These are phyloP conservation scores for Pseudoips prasinana DNA, from an alignment of 2,888 invertebrate genomes.

Conservation along the genomic window DNA sequence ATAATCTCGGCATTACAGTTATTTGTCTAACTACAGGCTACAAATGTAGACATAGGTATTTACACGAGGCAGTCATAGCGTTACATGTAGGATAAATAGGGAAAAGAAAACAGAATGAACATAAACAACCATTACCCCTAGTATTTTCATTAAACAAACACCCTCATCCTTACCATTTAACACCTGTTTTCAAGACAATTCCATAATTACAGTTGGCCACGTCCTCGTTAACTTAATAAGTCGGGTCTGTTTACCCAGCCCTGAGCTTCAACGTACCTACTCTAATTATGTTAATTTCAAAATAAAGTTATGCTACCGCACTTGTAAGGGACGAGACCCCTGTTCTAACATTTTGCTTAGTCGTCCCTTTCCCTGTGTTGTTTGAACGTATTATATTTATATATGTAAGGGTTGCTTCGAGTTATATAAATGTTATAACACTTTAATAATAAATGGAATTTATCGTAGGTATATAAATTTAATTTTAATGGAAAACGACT, in stretches of 20 bases:
- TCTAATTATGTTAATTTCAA: slow-evolving; percentile 77
- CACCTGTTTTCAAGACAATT: slow-evolving; percentile 52
- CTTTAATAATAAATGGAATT: too few relatives aligned
- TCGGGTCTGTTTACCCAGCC: slow-evolving; percentile 48
- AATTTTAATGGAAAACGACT: too few relatives aligned
- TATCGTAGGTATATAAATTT: too few relatives aligned
- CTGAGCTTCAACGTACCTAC: slow-evolving; percentile 43
- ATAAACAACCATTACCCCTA: too few relatives aligned
- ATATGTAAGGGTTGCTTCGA: too few relatives aligned
- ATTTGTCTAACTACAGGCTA: too few relatives aligned
- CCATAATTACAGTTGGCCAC: slow-evolving; percentile 39
- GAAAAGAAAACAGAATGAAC: too few relatives aligned
- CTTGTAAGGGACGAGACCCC: slow-evolving; percentile 59
- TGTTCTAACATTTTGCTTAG: slow-evolving; percentile 52
- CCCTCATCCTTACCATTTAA: slow-evolving; percentile 37
- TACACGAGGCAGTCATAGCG: too few relatives aligned
- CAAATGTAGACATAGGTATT: too few relatives aligned
- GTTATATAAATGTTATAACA: too few relatives aligned
- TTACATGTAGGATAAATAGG: too few relatives aligned
- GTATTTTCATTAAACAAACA: slow-evolving; percentile 1
- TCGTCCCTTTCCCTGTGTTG: slow-evolving; percentile 45
- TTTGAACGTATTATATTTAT: slow-evolving; percentile 45
- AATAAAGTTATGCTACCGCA: slow-evolving; percentile 75
- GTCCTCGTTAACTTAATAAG: slow-evolving; percentile 43
- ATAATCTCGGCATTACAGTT: too few relatives aligned